Evolutionary conservation across 1,140 invertebrate genomes (phyloP).

Genomic region (Elymnias hypermnestra): DNA sequence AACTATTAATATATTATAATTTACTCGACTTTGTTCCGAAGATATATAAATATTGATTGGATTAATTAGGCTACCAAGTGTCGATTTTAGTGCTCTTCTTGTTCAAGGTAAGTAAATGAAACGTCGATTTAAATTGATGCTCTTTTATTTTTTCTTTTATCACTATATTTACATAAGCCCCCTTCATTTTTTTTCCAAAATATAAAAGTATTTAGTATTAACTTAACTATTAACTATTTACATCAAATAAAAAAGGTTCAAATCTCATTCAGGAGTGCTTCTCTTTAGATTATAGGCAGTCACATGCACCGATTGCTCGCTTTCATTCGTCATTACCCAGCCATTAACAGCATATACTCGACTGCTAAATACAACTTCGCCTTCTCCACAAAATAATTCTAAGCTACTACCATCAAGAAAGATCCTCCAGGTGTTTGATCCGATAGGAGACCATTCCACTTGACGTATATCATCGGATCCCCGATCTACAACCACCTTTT

Average conservation of each 20-base stretch:
- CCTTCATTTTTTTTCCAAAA: too few species aligned
- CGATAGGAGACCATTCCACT: constrained; percentile 51
- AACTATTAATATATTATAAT: too few species aligned
- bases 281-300: constrained; percentile 41
- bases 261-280: constrained; percentile 39
- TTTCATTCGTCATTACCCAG: constrained; percentile 47
- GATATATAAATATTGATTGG: too few species aligned
- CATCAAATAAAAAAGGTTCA: neutral
- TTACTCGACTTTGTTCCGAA: too few species aligned
- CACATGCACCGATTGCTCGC: constrained; percentile 34
- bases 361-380: constrained; percentile 64
- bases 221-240: too few species aligned
- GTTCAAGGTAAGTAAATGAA: too few species aligned
- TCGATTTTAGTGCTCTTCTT: too few species aligned
- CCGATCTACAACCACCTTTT: constrained; percentile 47
- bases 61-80: too few species aligned
- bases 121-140: constrained; percentile 42
- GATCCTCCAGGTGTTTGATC: constrained; percentile 36
- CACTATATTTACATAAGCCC: constrained; percentile 43
- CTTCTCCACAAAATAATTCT: constrained; percentile 66
- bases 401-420: constrained; percentile 61
- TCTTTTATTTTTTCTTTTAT: constrained; percentile 32
- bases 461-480: constrained; percentile 48
- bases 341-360: constrained; percentile 49
- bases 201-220: too few species aligned